phyloP scores from a whole-genome alignment of 2,888 invertebrate species.

The Cantharis lateralis region DNA sequence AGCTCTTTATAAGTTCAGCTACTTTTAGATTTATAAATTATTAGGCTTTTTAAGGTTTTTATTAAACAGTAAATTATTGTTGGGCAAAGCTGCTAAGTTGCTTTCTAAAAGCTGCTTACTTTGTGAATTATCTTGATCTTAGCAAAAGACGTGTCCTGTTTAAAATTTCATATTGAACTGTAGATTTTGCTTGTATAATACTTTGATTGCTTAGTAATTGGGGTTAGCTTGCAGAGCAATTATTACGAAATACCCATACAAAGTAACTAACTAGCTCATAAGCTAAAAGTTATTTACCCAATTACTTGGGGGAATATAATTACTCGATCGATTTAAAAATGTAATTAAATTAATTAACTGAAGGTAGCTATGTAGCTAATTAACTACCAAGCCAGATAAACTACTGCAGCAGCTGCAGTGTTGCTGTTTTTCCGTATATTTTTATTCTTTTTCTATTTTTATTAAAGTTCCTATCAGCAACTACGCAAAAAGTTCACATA shows the following conservation, averaged over 20 bases:
- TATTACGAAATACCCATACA: not conserved
- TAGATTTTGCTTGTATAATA: not conserved
- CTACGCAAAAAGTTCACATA: not conserved
- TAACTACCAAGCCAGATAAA: not conserved
- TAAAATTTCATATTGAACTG: not conserved
- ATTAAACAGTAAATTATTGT: not conserved
- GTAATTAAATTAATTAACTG: not conserved
- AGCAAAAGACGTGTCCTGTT: not conserved
- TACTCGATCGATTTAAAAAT: not conserved
- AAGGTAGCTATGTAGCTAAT: not conserved
- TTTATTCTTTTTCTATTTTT: not conserved
- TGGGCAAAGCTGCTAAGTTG: not conserved
- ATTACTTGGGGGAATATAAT: not conserved
- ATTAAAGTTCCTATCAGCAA: not conserved
- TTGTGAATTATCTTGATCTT: not conserved
- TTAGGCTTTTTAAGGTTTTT: not conserved
- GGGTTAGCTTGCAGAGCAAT: not conserved
- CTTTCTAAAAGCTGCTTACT: not conserved
- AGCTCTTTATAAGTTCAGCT: not conserved
- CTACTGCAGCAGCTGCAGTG: not conserved
- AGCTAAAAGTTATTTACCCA: not conserved
- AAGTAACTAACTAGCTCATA: not conserved
- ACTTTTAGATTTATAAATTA: not conserved
- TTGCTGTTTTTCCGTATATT: not conserved
- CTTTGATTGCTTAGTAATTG: not conserved